Evolutionary conservation across 1,140 invertebrate genomes (phyloP).

Genomic region (Dreissena polymorpha): DNA sequence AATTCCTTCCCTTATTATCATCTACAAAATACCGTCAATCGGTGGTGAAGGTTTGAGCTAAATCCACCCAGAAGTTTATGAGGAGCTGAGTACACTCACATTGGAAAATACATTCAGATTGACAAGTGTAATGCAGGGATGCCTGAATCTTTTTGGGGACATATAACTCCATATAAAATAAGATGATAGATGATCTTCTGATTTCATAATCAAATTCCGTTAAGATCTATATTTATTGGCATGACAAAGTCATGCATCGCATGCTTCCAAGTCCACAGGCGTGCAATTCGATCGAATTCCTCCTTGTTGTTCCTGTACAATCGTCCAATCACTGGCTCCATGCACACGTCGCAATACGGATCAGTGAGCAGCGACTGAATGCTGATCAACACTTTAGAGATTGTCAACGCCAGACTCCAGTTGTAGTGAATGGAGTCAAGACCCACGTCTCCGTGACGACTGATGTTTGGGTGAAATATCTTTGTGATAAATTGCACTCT

Average conservation of each 20-base stretch:
- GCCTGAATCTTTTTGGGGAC: too few relatives aligned
- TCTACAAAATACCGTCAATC: too few relatives aligned
- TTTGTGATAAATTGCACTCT: conserved; percentile 85
- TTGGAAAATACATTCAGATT: too few relatives aligned
- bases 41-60: too few relatives aligned
- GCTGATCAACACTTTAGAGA: conserved; percentile 86
- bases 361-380: conserved; percentile 94
- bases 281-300: conserved; percentile 90
- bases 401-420: conserved; percentile 95
- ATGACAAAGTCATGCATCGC: conserved; percentile 90
- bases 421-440: conserved; percentile 97
- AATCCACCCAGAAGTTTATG: too few relatives aligned
- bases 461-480: conserved; percentile 97
- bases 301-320: conserved; percentile 89
- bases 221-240: conserved; percentile 71
- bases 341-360: conserved; percentile 94
- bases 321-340: conserved; percentile 92
- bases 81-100: too few relatives aligned
- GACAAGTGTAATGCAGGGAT: too few relatives aligned
- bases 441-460: conserved; percentile 96
- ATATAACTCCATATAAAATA: too few relatives aligned
- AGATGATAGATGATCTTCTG: neutral
- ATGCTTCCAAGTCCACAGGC: conserved; percentile 95
- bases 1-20: too few relatives aligned
- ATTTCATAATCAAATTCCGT: conserved; percentile 60